These are phyloP conservation scores for Scolanthus callimorphus DNA, from an alignment of 92 coral and sea anemone species.

Conservation along the genomic window DNA sequence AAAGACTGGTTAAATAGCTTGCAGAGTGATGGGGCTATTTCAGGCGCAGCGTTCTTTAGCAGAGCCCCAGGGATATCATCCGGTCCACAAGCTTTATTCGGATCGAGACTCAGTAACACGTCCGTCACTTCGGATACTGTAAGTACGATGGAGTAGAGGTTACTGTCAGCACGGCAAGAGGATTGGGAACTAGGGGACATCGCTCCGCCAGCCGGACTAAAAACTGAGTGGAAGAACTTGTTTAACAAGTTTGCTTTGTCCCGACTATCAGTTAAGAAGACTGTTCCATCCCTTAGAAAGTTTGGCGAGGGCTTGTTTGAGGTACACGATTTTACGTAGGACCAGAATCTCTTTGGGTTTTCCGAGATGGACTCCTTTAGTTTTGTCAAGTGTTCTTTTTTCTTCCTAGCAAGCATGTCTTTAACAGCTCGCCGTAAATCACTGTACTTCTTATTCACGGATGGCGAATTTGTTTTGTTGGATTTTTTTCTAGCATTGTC, in stretches of 20 bases:
- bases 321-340: constrained; percentile 24
- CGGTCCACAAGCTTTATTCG: too few species aligned
- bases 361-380: constrained; percentile 30
- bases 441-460: neutral
- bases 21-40: constrained; percentile 28
- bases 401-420: constrained; percentile 28
- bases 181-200: too few species aligned
- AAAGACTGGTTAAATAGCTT: constrained; percentile 40
- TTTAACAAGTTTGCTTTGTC: constrained; percentile 27
- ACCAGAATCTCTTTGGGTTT: constrained; percentile 34
- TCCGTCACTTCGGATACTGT: constrained; percentile 5
- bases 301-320: constrained; percentile 8
- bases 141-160: too few species aligned
- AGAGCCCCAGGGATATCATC: constrained; percentile 44
- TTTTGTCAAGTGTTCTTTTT: constrained; percentile 24
- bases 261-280: constrained; percentile 12
- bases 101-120: constrained; percentile 24
- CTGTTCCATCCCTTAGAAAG: constrained; percentile 38
- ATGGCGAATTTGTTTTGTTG: neutral
- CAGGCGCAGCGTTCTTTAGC: constrained; percentile 33
- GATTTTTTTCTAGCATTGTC: neutral
- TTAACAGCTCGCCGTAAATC: constrained; percentile 4
- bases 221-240: constrained; percentile 45
- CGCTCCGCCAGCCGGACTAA: constrained; percentile 15
- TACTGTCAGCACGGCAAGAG: too few species aligned